Conservation (phyloP, 2,888 invertebrate species). For the Temnothorax rugatulus region DNA sequence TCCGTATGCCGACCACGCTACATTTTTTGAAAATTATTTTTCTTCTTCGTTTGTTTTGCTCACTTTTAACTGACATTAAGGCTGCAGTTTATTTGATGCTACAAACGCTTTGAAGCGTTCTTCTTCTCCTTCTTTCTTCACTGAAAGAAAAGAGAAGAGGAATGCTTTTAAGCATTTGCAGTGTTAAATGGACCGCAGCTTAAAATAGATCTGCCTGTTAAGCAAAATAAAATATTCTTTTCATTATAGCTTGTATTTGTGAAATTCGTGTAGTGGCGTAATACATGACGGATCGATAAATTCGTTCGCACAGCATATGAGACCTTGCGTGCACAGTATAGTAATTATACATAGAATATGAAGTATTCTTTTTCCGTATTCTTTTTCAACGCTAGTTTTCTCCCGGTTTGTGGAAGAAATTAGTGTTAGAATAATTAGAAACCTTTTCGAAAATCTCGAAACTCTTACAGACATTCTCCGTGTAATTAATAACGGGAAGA, state of each 20-base stretch:
- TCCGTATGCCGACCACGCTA: not conserved
- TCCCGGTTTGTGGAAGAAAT: not conserved
- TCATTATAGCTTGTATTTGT: not conserved
- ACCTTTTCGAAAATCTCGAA: not conserved
- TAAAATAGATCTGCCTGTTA: not conserved
- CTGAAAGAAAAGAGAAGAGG: too few relatives aligned
- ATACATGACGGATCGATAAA: conserved; percentile 4
- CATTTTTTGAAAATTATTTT: not conserved
- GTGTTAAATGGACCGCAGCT: too few relatives aligned
- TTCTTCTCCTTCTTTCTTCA: too few relatives aligned
- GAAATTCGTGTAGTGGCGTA: not conserved
- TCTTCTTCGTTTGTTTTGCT: not conserved
- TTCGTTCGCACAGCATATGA: not conserved
- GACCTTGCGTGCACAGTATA: not conserved
- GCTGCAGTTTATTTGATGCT: too few relatives aligned
- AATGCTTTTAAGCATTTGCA: too few relatives aligned
- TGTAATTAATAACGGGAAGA: not conserved
- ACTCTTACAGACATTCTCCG: not conserved
- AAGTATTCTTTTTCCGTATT: not conserved
- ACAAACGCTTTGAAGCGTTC: too few relatives aligned
- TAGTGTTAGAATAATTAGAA: not conserved
- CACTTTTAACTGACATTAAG: conserved; percentile 1
- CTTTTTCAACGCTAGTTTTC: not conserved
- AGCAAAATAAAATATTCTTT: not conserved
- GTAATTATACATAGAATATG: not conserved